phyloP scores from a whole-genome alignment of 2,113 vertebrate species.

The Leptobrachium ailaonicum region DNA sequence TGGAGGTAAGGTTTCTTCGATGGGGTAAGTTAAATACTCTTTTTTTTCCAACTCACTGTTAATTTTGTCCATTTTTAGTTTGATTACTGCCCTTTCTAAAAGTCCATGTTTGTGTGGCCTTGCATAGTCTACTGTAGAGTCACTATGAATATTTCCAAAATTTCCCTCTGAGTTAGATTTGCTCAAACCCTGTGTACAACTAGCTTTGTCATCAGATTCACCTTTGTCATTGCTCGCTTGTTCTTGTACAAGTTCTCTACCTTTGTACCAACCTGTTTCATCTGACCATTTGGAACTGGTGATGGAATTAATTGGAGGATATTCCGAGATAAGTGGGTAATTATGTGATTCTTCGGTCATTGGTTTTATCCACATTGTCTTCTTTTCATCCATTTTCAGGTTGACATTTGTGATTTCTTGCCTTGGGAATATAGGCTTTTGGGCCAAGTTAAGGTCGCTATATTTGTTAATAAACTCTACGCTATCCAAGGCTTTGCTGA shows the following conservation, averaged over 20 bases:
- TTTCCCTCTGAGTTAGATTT: neutral
- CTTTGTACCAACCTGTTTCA: neutral
- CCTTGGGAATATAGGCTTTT: slow-evolving; percentile 60
- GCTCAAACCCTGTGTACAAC: neutral
- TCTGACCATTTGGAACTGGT: slow-evolving; percentile 61
- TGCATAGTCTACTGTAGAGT: neutral
- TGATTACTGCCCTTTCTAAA: slow-evolving; percentile 7
- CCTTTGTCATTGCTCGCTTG: neutral
- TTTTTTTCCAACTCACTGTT: neutral
- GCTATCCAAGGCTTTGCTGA: slow-evolving; percentile 46
- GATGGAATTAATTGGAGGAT: slow-evolving; percentile 54
- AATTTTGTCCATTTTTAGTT: slow-evolving; percentile 30
- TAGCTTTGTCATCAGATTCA: neutral
- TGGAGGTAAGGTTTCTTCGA: slow-evolving; percentile 31
- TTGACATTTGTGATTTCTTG: slow-evolving; percentile 31
- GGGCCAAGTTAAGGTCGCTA: slow-evolving; percentile 75
- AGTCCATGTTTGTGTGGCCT: neutral
- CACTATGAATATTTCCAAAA: neutral
- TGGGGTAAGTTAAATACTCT: slow-evolving; percentile 7
- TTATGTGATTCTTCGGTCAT: neutral
- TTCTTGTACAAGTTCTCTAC: neutral
- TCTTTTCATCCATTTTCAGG: slow-evolving; percentile 12
- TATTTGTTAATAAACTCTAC: slow-evolving; percentile 67
- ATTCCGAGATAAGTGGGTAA: neutral
- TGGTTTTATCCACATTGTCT: slow-evolving; percentile 18